Percentiles rank a stretch among this genome's conserved stretches.
Evolutionary conservation across 2,797 vertebrate species (phyloP).

Genomic region (Sebastes miniatus): DNA sequence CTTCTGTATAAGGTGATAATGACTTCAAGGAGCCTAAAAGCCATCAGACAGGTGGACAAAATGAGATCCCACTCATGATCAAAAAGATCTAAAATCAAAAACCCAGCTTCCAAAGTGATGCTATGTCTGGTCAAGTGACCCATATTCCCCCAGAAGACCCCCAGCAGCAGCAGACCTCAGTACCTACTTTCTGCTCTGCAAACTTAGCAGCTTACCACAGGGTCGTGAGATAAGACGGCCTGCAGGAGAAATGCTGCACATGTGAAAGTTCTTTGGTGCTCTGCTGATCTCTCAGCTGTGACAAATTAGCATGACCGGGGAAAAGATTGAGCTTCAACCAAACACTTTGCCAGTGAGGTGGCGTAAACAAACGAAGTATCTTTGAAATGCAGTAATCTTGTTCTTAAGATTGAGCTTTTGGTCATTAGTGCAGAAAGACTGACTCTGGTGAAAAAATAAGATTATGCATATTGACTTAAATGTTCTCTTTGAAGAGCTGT

Average conservation of each 20-base stretch:
- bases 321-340: slow-evolving; percentile 4
- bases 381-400: slow-evolving; percentile 35
- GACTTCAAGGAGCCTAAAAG: neutral
- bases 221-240: slow-evolving; percentile 37
- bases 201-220: slow-evolving; percentile 23
- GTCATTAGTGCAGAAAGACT: slow-evolving; percentile 16
- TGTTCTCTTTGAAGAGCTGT: slow-evolving; percentile 11
- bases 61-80: neutral
- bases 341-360: neutral
- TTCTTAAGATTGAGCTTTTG: slow-evolving; percentile 20
- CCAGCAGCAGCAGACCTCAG: slow-evolving; percentile 8
- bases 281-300: slow-evolving; percentile 51
- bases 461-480: slow-evolving; percentile 20
- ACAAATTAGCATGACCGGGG: slow-evolving; percentile 32
- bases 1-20: neutral
- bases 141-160: slow-evolving; percentile 6
- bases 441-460: slow-evolving; percentile 1
- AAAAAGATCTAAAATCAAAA: slow-evolving; percentile 1
- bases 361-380: slow-evolving; percentile 24
- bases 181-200: slow-evolving; percentile 34
- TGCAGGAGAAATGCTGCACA: slow-evolving; percentile 39
- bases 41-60: neutral
- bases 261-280: slow-evolving; percentile 44
- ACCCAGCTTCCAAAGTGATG: neutral
- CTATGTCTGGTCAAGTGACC: slow-evolving; percentile 27